phyloP scores from a whole-genome alignment of 2,113 vertebrate species.

The Phrynocephalus versicolor region DNA sequence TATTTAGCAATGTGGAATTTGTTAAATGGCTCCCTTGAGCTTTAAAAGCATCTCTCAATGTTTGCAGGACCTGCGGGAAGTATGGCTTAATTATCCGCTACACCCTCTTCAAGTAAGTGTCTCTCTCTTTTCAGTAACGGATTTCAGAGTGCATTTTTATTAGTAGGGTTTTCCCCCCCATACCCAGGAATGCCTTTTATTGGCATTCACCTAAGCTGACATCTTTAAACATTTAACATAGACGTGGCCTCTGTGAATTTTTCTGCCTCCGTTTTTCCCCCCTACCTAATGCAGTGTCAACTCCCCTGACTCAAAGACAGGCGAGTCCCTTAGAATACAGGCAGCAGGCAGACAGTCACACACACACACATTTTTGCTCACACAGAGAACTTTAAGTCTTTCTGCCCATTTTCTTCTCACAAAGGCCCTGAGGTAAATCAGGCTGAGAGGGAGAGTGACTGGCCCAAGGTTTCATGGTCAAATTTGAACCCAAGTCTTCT shows the following conservation, averaged over 20 bases:
- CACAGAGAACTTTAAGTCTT: too few relatives aligned
- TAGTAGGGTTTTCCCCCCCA: conserved; percentile 16
- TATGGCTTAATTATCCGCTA: conserved; percentile 97
- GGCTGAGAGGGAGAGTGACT: too few relatives aligned
- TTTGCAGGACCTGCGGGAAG: conserved; percentile 92
- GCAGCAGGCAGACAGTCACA: neutral
- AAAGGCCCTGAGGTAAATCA: too few relatives aligned
- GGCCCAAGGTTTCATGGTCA: neutral
- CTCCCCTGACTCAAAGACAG: neutral
- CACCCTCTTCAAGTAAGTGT: conserved; percentile 96
- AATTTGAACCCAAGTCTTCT: too few relatives aligned
- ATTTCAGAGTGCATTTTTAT: conserved; percentile 19
- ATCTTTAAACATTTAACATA: conserved; percentile 36
- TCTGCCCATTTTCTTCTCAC: neutral
- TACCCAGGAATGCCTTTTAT: conserved; percentile 46
- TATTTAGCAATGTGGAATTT: conserved; percentile 78
- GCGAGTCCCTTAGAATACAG: neutral
- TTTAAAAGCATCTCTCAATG: conserved; percentile 73
- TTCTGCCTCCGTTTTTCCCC: too few relatives aligned
- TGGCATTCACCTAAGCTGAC: conserved; percentile 50
- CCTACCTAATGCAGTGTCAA: neutral
- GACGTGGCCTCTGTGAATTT: conserved; percentile 14
- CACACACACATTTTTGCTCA: too few relatives aligned
- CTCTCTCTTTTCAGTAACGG: conserved; percentile 54
- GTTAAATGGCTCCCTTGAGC: conserved; percentile 75